Evolutionary conservation across 2,888 invertebrate species (phyloP), one percentile per base, ranked within the genome.

Genomic region (Drosophila falleni): DNA sequence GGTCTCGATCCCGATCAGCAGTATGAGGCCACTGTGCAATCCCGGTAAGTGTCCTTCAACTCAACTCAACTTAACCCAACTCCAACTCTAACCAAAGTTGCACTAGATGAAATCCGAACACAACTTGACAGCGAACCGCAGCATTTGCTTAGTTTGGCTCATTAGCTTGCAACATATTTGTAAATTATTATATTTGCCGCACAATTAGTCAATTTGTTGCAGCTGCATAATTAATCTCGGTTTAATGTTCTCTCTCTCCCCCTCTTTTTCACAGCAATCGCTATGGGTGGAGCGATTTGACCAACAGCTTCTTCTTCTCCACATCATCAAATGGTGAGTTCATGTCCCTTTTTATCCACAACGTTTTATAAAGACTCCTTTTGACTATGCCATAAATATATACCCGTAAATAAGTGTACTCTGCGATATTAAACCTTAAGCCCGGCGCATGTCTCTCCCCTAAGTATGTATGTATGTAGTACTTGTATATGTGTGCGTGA

Each of bases 1-100:
- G 95, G 94, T 56, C 93, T 95, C 81, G 95, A 95, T 88, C 94
- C 95, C 13, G 95, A 94, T 71, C 94, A 94, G 64, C 94, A 94
- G 85, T 95, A 95, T 87, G 95, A 95, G 89, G 95, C 95, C 61
- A 94, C 94, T 89, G 95, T 95, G 63, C 94, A 94, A 84, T 95
- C 95, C 62, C 94, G 94, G 93, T 93, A 81, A 91, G 89, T 84
- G 19, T 26, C 42, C 23, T 56, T 37, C 1, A n/a, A n/a, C 8
- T 54, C 2, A 16, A 37, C 31, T 33, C 11, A 23, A 33, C 31
- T 1, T n/a, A n/a, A 29, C 29, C 13, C 23, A 35, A 15, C 26
- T 13, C 37, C n/a, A 37, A 15, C 26, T 13, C 37, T 9, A 37
- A 13, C 11, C 11, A n/a, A 39, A 54, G 16, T 19, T 31, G 19